Evolutionary conservation across 2,888 invertebrate genomes (phyloP).

Genomic region (Amblyteles armatorius): DNA sequence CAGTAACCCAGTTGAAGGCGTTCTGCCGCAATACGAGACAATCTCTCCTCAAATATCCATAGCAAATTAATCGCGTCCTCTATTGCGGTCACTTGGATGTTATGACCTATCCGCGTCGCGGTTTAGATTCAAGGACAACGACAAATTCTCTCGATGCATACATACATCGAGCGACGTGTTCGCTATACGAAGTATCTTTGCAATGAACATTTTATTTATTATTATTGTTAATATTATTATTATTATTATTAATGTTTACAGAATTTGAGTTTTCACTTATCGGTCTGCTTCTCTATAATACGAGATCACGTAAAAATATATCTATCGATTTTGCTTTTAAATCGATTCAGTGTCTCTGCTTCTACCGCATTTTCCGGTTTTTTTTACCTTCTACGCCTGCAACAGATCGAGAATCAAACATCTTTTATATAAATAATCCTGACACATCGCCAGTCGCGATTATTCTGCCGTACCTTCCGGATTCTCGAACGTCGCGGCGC

Average conservation of each 20-base stretch:
- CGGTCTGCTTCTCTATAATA: too few relatives aligned
- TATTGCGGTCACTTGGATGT: constrained; percentile 9
- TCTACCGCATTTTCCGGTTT: too few relatives aligned
- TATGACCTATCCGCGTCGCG: constrained; percentile 2
- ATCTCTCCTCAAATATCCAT: constrained; percentile 2
- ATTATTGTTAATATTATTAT: too few relatives aligned
- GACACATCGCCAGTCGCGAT: constrained; percentile 1
- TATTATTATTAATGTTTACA: too few relatives aligned
- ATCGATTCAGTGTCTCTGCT: too few relatives aligned
- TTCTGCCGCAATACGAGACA: not conserved
- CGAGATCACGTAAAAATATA: too few relatives aligned
- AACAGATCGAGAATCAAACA: not conserved
- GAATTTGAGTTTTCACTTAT: too few relatives aligned
- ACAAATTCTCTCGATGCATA: constrained; percentile 22
- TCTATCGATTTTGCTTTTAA: too few relatives aligned
- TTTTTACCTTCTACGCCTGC: too few relatives aligned
- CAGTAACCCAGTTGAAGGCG: not conserved
- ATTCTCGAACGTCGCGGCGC: constrained; percentile 12
- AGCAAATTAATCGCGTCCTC: constrained; percentile 6
- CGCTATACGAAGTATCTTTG: not conserved
- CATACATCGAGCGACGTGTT: constrained; percentile 3
- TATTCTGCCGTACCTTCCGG: not conserved
- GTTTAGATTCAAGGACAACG: constrained; percentile 31
- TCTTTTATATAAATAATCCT: constrained; percentile 27
- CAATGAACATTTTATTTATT: not conserved